Conservation (phyloP, 2,113 vertebrate species). For the Acinonyx jubatus region DNA sequence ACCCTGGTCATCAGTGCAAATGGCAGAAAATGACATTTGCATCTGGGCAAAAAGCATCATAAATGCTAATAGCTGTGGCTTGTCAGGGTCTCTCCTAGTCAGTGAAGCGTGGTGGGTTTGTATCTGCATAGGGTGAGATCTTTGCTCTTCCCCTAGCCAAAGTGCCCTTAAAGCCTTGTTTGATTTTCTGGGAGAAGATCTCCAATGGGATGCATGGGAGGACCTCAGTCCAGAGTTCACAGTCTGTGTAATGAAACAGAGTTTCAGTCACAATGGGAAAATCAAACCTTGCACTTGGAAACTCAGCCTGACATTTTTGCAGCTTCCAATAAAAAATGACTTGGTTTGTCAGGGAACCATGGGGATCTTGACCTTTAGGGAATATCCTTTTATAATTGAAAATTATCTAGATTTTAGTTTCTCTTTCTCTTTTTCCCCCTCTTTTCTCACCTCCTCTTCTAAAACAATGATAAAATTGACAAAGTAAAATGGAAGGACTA, state of each 20-base stretch:
- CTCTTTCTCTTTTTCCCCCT: neutral
- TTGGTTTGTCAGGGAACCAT: neutral
- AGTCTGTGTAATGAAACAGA: neutral
- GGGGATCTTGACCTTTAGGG: neutral
- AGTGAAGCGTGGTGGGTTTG: neutral
- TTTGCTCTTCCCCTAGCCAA: neutral
- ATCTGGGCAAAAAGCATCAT: neutral
- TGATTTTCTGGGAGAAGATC: neutral
- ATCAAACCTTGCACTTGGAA: neutral
- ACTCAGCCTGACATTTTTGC: neutral
- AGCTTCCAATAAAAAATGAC: neutral
- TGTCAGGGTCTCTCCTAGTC: neutral
- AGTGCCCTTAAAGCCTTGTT: neutral
- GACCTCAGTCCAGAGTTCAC: neutral
- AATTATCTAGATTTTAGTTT: constrained; percentile 29
- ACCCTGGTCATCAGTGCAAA: neutral
- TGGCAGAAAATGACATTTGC: constrained; percentile 57
- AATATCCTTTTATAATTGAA: neutral
- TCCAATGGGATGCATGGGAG: neutral
- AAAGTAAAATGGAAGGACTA: neutral
- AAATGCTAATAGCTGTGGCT: neutral
- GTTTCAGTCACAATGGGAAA: neutral
- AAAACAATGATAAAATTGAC: neutral
- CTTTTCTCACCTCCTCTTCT: neutral
- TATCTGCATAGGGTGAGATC: neutral